Conservation (phyloP, 2,797 vertebrate genomes). For the Lepilemur ruficaudatus region DNA sequence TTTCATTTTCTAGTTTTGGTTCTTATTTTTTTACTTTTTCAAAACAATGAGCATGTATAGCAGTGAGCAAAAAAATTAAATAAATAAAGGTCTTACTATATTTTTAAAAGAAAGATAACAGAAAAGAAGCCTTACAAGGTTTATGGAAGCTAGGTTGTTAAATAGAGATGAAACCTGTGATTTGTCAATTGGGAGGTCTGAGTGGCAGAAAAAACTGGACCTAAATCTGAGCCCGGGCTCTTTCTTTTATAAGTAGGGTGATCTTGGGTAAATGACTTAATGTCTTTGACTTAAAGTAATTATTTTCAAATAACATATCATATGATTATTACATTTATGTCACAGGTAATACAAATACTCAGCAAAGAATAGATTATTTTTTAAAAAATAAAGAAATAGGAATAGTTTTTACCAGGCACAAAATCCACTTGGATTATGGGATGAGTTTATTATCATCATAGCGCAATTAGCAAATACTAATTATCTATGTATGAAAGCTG, state of each 20-base stretch:
- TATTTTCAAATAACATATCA: constrained; percentile 24
- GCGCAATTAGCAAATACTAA: constrained; percentile 8
- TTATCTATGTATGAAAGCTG: constrained; percentile 46
- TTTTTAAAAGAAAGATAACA: not conserved
- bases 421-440: not conserved
- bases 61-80: not conserved
- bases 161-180: not conserved
- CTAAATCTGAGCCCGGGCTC: not conserved
- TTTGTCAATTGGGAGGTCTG: not conserved
- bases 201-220: not conserved
- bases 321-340: constrained; percentile 14
- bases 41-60: not conserved
- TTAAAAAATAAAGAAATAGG: not conserved
- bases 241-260: not conserved
- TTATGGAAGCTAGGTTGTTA: not conserved
- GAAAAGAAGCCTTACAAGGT: not conserved
- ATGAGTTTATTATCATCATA: constrained; percentile 21
- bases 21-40: not conserved
- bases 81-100: not conserved
- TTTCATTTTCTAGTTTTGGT: constrained; percentile 34
- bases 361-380: not conserved
- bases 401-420: not conserved
- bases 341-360: not conserved
- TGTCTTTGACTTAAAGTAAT: constrained; percentile 29
- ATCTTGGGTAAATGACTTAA: not conserved